Percentiles rank a stretch among this genome's conserved stretches.
These are phyloP conservation scores for Bombus balteatus DNA, from an alignment of 1,140 invertebrate genomes.

Conservation along the genomic window DNA sequence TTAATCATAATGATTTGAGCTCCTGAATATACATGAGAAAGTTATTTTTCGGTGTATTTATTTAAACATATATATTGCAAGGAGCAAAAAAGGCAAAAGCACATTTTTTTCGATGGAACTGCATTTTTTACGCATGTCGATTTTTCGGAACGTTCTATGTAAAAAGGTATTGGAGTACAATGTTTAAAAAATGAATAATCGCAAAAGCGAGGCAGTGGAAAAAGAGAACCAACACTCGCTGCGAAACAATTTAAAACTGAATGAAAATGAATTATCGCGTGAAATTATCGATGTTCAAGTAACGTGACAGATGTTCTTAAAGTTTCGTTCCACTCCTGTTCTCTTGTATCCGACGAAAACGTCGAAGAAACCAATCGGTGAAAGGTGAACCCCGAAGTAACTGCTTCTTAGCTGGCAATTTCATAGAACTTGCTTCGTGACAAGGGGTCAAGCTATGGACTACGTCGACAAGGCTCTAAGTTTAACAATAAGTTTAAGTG, in stretches of 20 bases:
- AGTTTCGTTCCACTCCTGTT: not conserved
- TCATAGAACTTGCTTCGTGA: constrained; percentile 32
- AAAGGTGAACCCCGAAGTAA: constrained; percentile 11
- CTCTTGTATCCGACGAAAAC: not conserved
- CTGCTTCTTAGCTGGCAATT: constrained; percentile 47
- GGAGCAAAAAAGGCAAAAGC: too few species aligned
- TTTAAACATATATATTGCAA: too few species aligned
- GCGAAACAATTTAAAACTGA: too few species aligned
- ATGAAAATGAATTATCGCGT: too few species aligned
- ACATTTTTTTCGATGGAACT: too few species aligned
- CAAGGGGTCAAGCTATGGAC: constrained; percentile 12
- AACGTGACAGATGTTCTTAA: not conserved
- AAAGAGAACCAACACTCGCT: too few species aligned
- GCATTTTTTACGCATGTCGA: too few species aligned
- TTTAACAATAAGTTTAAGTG: constrained; percentile 37
- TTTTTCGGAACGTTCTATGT: too few species aligned
- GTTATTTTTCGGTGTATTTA: not conserved
- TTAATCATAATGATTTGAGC: not conserved
- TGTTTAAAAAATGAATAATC: too few species aligned
- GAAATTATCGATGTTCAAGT: not conserved
- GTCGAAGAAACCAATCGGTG: constrained; percentile 9
- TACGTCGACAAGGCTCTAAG: not conserved
- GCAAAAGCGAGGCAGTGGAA: too few species aligned
- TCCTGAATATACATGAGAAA: not conserved
- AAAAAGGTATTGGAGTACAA: too few species aligned